Base-by-base conservation (phyloP, 2,113 vertebrate genomes). In the Rana temporaria region DNA sequence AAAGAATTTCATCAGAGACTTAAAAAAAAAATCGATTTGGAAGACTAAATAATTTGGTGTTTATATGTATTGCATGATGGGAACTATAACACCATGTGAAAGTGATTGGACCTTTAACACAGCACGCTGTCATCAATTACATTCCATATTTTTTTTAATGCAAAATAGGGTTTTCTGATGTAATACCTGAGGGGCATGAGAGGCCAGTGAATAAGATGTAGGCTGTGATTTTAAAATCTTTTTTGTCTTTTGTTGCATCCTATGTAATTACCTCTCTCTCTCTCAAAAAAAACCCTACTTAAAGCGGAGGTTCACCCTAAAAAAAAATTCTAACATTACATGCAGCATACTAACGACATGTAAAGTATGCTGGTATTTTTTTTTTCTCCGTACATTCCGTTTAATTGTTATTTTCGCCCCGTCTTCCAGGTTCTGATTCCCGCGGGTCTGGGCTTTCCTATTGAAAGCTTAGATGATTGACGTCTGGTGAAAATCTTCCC, bases 241-340 rank as follows among this genome's bases (percentile, higher is more conserved):
- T 88, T 38, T 38, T 4, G 91, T 89, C 79, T 88, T 84, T 79
- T 86, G 90, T 91, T 90, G 91, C 86, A 91, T 87, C 88, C 90
- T 88, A 86, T 92, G 89, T 90, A 92, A 95, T 94, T 93, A 93
- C 91, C 90, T 92, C 86, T 86, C n/a, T n/a, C n/a, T n/a, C n/a
- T n/a, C n/a, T n/a, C n/a, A 90, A 89, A 81, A 92, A 90, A 30
- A 91, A 92, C 86, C 88, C 89, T 90, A 90, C 92, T 92, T 92
- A 93, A 92, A 89, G 87, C 62, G 89, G 92, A n/a, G n/a, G n/a
- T n/a, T n/a, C n/a, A n/a, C n/a, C n/a, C n/a, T n/a, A n/a, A n/a
- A n/a, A n/a, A n/a, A n/a, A n/a, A n/a, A n/a, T n/a, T n/a, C n/a
- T n/a, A n/a, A n/a, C n/a, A n/a, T n/a, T n/a, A n/a, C n/a, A n/a